Conservation (phyloP, 2,797 vertebrate genomes). For the Strix occidentalis region DNA sequence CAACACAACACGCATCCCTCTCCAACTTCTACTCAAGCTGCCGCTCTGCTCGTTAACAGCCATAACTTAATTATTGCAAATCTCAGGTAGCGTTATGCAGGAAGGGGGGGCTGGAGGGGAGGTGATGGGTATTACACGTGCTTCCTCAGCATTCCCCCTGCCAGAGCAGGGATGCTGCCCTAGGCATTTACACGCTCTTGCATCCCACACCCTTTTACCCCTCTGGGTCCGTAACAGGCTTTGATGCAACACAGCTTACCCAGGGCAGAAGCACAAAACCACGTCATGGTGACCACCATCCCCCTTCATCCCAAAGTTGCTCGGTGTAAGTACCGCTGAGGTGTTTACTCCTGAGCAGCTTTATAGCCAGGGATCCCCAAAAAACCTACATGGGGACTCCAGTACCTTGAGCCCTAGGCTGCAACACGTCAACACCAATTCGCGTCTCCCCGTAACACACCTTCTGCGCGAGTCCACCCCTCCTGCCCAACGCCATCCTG, state of each 20-base stretch:
- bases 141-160: not conserved
- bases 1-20: not conserved
- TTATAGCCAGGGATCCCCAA: not conserved
- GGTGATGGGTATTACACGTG: accelerated
- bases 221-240: not conserved
- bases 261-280: not conserved
- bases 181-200: not conserved
- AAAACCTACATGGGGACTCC: not conserved
- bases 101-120: too few relatives aligned
- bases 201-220: not conserved
- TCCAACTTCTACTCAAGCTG: not conserved
- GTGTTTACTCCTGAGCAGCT: not conserved
- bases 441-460: accelerated
- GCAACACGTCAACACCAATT: too few relatives aligned
- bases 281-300: accelerated
- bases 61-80: not conserved
- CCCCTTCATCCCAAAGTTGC: accelerated
- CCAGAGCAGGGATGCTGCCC: not conserved
- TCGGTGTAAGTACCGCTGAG: accelerated
- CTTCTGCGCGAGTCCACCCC: not conserved
- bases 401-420: not conserved
- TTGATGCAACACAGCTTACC: accelerated
- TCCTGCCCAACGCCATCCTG: accelerated
- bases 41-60: not conserved
- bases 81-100: not conserved